A percentile compares a stretch with the other conserved stretches of the same genome.
Evolutionary conservation across 2,113 vertebrate species (phyloP).

Genomic region (Cercocebus atys): DNA sequence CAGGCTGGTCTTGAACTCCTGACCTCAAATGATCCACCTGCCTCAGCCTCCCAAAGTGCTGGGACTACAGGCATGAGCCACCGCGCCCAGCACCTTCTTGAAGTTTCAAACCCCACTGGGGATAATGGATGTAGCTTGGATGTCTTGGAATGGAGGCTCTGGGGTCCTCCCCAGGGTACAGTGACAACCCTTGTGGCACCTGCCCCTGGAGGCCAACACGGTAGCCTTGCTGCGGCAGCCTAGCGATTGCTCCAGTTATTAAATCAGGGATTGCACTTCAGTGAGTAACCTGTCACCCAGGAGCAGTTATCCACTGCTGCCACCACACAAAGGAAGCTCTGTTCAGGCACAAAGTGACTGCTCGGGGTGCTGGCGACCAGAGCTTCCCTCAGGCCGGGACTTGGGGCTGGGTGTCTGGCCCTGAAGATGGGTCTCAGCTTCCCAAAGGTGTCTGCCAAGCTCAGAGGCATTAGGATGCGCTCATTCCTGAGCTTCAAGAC

Average conservation of each 20-base stretch:
- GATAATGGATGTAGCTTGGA: background rate
- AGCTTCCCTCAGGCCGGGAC: background rate
- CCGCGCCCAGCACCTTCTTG: background rate
- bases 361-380: background rate
- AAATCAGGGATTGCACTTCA: background rate
- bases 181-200: background rate
- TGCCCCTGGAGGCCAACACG: background rate
- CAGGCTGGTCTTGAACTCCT: too few relatives aligned
- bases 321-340: background rate
- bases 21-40: too few relatives aligned
- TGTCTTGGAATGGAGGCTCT: background rate
- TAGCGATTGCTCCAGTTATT: fast-evolving
- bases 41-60: too few relatives aligned
- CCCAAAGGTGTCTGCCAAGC: background rate
- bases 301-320: background rate
- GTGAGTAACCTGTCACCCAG: background rate
- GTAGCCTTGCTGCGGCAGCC: background rate
- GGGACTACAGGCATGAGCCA: too few relatives aligned
- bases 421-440: background rate
- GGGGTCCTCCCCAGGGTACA: too few relatives aligned
- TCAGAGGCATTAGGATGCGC: background rate
- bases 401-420: background rate
- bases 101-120: background rate
- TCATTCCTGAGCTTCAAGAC: background rate
- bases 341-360: background rate